These are phyloP conservation scores for Mesoligia furuncula DNA, from an alignment of 2,888 invertebrate species.

Conservation along the genomic window DNA sequence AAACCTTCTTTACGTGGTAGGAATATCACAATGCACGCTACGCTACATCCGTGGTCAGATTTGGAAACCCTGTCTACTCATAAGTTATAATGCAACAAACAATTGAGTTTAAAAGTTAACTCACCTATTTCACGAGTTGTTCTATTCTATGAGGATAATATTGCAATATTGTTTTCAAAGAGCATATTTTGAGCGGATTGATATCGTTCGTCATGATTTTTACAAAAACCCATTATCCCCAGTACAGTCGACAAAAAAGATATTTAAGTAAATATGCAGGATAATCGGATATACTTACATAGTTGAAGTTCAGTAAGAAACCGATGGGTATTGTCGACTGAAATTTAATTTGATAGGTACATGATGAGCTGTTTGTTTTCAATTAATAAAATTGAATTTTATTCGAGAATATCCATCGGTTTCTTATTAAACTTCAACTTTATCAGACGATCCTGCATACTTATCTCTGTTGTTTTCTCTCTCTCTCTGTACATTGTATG, in stretches of 20 bases:
- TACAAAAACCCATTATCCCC: neutral
- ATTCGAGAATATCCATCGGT: too few relatives aligned
- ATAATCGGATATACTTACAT: too few relatives aligned
- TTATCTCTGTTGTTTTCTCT: too few relatives aligned
- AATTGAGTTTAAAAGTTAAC: conserved; percentile 23
- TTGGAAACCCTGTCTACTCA: conserved; percentile 40
- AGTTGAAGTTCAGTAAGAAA: too few relatives aligned
- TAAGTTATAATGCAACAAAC: conserved; percentile 17
- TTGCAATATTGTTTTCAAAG: neutral
- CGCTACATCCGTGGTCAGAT: conserved; percentile 28
- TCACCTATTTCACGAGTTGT: neutral
- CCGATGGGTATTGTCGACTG: too few relatives aligned
- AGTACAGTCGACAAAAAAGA: too few relatives aligned
- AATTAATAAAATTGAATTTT: too few relatives aligned
- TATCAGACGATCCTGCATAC: too few relatives aligned
- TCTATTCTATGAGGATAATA: neutral
- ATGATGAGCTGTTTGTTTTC: too few relatives aligned
- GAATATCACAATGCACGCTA: conserved; percentile 40
- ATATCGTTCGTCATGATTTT: neutral
- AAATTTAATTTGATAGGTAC: too few relatives aligned
- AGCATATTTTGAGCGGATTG: neutral
- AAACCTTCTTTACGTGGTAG: conserved; percentile 20
- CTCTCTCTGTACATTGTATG: neutral
- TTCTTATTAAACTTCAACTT: too few relatives aligned
- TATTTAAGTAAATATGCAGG: too few relatives aligned